These are phyloP conservation scores for Arrhopalites spinosus DNA, from an alignment of 2,888 invertebrate genomes.

Conservation along the genomic window DNA sequence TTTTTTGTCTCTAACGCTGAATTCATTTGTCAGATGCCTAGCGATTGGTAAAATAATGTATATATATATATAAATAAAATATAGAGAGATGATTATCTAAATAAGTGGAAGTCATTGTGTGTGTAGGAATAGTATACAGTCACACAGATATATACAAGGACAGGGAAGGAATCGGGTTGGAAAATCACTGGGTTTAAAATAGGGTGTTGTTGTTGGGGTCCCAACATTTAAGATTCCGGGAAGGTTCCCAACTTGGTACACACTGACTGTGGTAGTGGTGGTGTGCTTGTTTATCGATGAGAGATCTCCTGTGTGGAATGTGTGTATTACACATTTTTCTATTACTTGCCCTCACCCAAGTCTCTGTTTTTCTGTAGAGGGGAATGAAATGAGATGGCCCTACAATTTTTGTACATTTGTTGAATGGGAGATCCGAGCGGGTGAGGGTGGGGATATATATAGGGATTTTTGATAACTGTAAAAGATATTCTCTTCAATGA, in stretches of 20 bases:
- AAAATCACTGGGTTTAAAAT: slow-evolving; percentile 15
- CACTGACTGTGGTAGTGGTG: background rate
- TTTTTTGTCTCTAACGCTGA: background rate
- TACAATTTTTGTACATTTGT: background rate
- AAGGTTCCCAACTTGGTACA: background rate
- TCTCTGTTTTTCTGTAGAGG: background rate
- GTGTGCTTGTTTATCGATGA: background rate
- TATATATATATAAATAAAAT: background rate
- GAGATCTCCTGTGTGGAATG: slow-evolving; percentile 21
- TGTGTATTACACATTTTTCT: slow-evolving; percentile 25
- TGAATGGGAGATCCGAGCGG: background rate
- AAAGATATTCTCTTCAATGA: slow-evolving; percentile 14
- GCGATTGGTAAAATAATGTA: background rate
- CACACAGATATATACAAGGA: background rate
- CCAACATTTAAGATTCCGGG: background rate
- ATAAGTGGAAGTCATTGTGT: background rate
- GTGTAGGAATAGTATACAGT: background rate
- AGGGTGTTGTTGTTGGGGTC: slow-evolving; percentile 1
- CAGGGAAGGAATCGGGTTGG: background rate
- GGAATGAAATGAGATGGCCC: slow-evolving; percentile 11
- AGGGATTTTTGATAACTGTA: slow-evolving; percentile 10
- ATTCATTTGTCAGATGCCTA: background rate
- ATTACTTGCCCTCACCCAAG: slow-evolving; percentile 12
- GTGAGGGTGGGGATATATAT: background rate
- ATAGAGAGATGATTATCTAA: background rate